Evolutionary conservation across 2,888 invertebrate genomes (phyloP).

Genomic region (Watsonalla binaria): DNA sequence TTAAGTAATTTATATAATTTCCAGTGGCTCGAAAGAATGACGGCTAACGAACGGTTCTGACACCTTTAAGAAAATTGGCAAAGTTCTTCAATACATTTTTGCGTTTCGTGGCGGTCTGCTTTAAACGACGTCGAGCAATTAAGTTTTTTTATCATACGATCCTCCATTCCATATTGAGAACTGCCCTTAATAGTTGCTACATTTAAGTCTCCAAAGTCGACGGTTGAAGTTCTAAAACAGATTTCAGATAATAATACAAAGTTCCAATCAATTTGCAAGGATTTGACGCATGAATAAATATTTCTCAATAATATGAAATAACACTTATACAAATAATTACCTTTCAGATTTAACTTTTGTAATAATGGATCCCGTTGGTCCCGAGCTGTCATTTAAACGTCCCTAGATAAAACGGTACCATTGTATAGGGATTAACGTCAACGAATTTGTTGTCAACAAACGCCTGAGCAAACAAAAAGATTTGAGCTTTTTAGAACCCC

Average conservation of each 20-base stretch:
- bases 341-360: slow-evolving; percentile 49
- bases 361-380: slow-evolving; percentile 55
- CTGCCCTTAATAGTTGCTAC: slow-evolving; percentile 4
- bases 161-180: neutral
- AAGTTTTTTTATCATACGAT: slow-evolving; percentile 30
- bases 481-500: slow-evolving; percentile 49
- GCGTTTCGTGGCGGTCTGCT: slow-evolving; percentile 27
- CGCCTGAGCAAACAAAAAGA: slow-evolving; percentile 76
- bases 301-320: slow-evolving; percentile 42
- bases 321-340: slow-evolving; percentile 62
- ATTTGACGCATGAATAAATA: slow-evolving; percentile 32
- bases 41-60: slow-evolving; percentile 49
- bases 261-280: slow-evolving; percentile 11
- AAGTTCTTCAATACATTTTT: slow-evolving; percentile 44
- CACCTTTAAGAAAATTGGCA: slow-evolving; percentile 42
- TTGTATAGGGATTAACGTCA: slow-evolving; percentile 76
- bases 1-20: slow-evolving; percentile 43
- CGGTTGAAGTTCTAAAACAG: neutral
- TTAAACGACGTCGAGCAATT: slow-evolving; percentile 35
- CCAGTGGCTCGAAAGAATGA: slow-evolving; percentile 35
- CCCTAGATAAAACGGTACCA: slow-evolving; percentile 61
- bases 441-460: slow-evolving; percentile 75
- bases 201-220: slow-evolving; percentile 7
- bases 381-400: slow-evolving; percentile 45
- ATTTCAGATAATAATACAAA: neutral